These are phyloP conservation scores for Xenops minutus DNA, from an alignment of 2,797 vertebrate species.

Conservation along the genomic window DNA sequence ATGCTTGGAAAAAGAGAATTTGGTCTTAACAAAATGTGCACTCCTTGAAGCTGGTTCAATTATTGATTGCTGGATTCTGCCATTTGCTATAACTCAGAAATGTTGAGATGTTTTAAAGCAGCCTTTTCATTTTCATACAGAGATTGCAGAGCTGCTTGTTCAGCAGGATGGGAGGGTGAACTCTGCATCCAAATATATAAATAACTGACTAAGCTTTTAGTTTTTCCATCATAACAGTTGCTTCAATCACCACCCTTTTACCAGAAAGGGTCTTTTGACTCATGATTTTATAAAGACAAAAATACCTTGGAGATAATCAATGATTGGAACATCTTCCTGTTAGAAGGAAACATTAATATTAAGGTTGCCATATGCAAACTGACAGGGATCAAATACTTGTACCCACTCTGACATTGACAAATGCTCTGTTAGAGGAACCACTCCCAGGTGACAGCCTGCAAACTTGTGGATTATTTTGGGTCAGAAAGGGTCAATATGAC, in stretches of 20 bases:
- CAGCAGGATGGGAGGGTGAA: not conserved
- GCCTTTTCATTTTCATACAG: constrained; percentile 32
- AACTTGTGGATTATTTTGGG: not conserved
- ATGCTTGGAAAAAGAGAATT: not conserved
- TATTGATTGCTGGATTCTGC: constrained; percentile 42
- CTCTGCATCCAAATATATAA: not conserved
- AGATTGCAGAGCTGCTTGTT: constrained; percentile 24
- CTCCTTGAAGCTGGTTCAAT: constrained; percentile 15
- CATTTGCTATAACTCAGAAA: constrained; percentile 22
- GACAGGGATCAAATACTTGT: not conserved
- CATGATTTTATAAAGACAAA: not conserved
- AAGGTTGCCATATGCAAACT: not conserved
- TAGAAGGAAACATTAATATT: not conserved
- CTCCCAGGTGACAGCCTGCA: not conserved
- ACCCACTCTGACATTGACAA: not conserved
- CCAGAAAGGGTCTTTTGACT: not conserved
- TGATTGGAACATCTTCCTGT: not conserved
- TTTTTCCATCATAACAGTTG: not conserved
- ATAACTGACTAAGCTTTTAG: not conserved
- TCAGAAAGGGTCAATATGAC: not conserved
- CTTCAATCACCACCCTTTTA: not conserved
- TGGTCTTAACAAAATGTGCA: not conserved
- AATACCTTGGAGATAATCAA: not conserved
- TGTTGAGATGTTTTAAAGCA: constrained; percentile 16
- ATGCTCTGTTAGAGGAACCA: not conserved